Conservation (phyloP, 2,888 invertebrate genomes). For the Arge pagana region DNA sequence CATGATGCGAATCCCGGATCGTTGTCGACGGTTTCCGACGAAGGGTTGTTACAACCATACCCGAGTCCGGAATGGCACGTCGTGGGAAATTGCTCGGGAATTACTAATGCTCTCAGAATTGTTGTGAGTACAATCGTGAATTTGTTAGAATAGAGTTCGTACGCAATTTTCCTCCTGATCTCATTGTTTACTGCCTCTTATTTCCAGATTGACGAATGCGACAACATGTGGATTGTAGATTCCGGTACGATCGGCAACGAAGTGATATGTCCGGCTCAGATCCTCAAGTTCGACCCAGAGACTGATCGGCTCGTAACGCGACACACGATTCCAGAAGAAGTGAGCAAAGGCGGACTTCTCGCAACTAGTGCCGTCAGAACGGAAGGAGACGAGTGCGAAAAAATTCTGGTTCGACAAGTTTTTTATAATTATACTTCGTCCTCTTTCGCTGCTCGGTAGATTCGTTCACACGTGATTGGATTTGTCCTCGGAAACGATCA, state of each 20-base stretch:
- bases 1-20: constrained; percentile 72
- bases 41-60: constrained; percentile 63
- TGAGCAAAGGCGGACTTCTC: too few relatives aligned
- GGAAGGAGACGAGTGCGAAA: too few relatives aligned
- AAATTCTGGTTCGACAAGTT: too few relatives aligned
- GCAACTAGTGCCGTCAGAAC: too few relatives aligned
- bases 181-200: too few relatives aligned
- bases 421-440: too few relatives aligned
- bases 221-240: constrained; percentile 71
- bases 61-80: constrained; percentile 69
- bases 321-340: too few relatives aligned
- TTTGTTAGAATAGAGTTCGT: neutral
- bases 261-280: constrained; percentile 69
- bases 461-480: too few relatives aligned
- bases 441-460: too few relatives aligned
- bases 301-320: constrained; percentile 49
- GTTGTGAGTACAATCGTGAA: constrained; percentile 72
- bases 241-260: constrained; percentile 64
- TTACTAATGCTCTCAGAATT: constrained; percentile 74
- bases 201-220: constrained; percentile 71
- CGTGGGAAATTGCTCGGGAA: constrained; percentile 66
- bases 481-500: too few relatives aligned
- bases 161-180: neutral
- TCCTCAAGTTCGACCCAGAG: constrained; percentile 70
- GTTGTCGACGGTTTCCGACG: constrained; percentile 63